Conservation (phyloP, 2,888 invertebrate species). For the Entomobrya proxima region DNA sequence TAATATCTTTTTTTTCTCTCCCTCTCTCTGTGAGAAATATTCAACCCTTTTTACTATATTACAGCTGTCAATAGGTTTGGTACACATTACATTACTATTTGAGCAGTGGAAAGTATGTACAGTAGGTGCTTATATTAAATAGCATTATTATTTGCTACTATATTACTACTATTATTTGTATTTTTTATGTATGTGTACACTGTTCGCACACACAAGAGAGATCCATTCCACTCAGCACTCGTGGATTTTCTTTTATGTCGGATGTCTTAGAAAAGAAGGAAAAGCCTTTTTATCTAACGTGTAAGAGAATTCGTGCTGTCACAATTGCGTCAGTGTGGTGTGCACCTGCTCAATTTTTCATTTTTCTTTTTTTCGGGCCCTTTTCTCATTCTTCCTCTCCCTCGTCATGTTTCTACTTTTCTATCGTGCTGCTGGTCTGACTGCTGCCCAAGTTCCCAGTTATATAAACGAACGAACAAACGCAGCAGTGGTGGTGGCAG, state of each 20-base stretch:
- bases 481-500: not conserved
- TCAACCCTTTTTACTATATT: not conserved
- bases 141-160: no score
- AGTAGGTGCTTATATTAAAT: slow-evolving; percentile 9
- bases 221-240: slow-evolving; percentile 60
- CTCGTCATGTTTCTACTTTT: not conserved
- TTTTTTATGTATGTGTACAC: slow-evolving; percentile 35
- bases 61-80: slow-evolving; percentile 32
- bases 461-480: no score
- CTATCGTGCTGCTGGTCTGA: not conserved
- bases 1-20: not conserved
- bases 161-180: slow-evolving; percentile 26
- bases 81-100: not conserved
- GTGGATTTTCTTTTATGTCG: slow-evolving; percentile 48
- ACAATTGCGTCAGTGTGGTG: slow-evolving; percentile 64
- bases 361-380: slow-evolving; percentile 37
- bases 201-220: not conserved
- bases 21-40: not conserved
- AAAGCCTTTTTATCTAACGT: slow-evolving; percentile 40
- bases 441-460: not conserved
- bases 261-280: slow-evolving; percentile 37
- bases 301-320: slow-evolving; percentile 58
- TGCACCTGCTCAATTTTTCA: slow-evolving; percentile 69
- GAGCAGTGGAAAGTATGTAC: not conserved
- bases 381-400: slow-evolving; percentile 29